Percentiles rank a stretch among this genome's conserved stretches.
Conservation (phyloP, 1,140 invertebrate genomes). For the Anadara kagoshimensis region DNA sequence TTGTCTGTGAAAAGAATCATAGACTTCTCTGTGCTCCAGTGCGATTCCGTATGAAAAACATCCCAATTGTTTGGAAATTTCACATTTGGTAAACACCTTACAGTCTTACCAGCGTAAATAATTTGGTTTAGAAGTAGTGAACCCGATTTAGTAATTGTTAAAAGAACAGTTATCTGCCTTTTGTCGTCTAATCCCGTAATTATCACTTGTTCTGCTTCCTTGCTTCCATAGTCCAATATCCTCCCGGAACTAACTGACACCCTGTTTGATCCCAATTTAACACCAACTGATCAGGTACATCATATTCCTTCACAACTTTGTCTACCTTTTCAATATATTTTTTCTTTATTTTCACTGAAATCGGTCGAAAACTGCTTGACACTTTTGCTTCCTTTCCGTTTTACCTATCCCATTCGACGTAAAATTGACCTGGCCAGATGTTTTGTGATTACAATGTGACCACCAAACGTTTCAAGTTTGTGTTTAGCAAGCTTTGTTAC, state of each 20-base stretch:
- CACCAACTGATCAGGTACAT: neutral
- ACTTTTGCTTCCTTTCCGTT: conserved; percentile 36
- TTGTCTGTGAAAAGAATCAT: too few relatives aligned
- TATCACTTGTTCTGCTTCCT: neutral
- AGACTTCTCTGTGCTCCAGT: too few relatives aligned
- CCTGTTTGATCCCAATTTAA: conserved; percentile 24
- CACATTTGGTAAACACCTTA: too few relatives aligned
- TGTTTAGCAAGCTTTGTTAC: conserved; percentile 13
- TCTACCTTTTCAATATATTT: conserved; percentile 15
- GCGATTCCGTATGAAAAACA: too few relatives aligned
- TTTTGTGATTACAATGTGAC: conserved; percentile 25
- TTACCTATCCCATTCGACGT: conserved; percentile 38
- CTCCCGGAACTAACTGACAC: conserved; percentile 11
- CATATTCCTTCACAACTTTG: conserved; percentile 4
- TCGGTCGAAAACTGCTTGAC: conserved; percentile 21
- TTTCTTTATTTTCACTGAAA: conserved; percentile 26
- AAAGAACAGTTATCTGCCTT: conserved; percentile 5
- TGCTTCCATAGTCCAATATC: conserved; percentile 10
- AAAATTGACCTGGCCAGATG: conserved; percentile 27
- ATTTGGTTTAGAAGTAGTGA: too few relatives aligned
- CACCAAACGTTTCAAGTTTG: conserved; percentile 18
- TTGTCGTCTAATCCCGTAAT: conserved; percentile 5
- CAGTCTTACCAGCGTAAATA: too few relatives aligned
- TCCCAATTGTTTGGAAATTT: too few relatives aligned
- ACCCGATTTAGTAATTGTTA: too few relatives aligned